A percentile compares a stretch with the other conserved stretches of the same genome.
These are phyloP conservation scores for Phengaris alcon DNA, from an alignment of 2,888 invertebrate species.

Conservation along the genomic window DNA sequence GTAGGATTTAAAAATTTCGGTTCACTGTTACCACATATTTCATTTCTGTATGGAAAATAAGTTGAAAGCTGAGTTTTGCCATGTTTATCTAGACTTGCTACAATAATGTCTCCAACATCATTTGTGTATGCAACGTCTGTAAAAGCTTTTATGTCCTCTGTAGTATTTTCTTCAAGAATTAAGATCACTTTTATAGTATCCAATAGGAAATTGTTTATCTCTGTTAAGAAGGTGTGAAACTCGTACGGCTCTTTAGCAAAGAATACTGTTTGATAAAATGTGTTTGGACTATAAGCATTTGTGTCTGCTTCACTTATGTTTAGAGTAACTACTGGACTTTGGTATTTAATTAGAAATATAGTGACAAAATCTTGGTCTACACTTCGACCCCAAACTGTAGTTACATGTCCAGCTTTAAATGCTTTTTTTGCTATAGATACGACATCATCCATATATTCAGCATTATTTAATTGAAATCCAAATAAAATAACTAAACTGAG, in stretches of 20 bases:
- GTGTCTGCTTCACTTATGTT: slow-evolving; percentile 37
- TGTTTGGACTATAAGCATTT: slow-evolving; percentile 35
- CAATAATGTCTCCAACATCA: slow-evolving; percentile 52
- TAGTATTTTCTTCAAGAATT: slow-evolving; percentile 41
- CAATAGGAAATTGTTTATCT: slow-evolving; percentile 43
- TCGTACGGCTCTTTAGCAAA: slow-evolving; percentile 46
- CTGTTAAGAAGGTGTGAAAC: slow-evolving; percentile 44
- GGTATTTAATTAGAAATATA: slow-evolving; percentile 44
- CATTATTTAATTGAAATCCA: slow-evolving; percentile 32
- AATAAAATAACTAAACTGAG: background rate
- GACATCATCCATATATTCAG: slow-evolving; percentile 43
- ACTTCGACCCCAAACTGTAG: slow-evolving; percentile 48
- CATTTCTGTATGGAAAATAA: slow-evolving; percentile 51
- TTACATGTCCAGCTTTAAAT: slow-evolving; percentile 43
- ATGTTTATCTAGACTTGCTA: slow-evolving; percentile 42
- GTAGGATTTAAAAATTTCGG: slow-evolving; percentile 43
- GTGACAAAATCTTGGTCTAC: slow-evolving; percentile 40
- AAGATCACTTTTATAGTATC: slow-evolving; percentile 48
- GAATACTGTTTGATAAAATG: slow-evolving; percentile 50
- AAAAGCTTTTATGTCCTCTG: slow-evolving; percentile 38
- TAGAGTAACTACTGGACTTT: slow-evolving; percentile 44
- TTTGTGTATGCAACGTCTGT: slow-evolving; percentile 50
- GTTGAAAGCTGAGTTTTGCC: slow-evolving; percentile 46
- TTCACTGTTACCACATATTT: slow-evolving; percentile 47
- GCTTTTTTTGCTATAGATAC: slow-evolving; percentile 45